Conservation (phyloP, 2,113 vertebrate genomes). For the Psephotus haematonotus region DNA sequence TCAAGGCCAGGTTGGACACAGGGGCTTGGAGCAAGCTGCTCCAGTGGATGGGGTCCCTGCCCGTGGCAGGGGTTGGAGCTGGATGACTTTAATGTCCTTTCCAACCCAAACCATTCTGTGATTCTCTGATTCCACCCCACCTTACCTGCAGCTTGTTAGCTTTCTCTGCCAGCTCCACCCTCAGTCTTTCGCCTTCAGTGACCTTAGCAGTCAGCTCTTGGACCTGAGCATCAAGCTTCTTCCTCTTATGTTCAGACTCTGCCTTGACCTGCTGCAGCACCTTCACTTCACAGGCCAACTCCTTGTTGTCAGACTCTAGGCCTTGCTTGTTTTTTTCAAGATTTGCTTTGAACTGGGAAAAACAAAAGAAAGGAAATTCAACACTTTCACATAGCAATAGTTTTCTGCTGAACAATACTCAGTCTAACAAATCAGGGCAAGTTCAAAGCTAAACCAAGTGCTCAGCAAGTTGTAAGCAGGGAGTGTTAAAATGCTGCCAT, state of each 20-base stretch:
- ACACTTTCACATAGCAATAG: background rate
- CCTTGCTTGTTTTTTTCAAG: slow-evolving; percentile 97
- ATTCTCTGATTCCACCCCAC: background rate
- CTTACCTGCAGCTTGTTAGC: slow-evolving; percentile 89
- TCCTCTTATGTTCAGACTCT: slow-evolving; percentile 93
- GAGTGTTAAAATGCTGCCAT: background rate
- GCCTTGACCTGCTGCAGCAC: slow-evolving; percentile 89
- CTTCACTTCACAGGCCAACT: slow-evolving; percentile 91
- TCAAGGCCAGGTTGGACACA: background rate
- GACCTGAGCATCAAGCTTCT: slow-evolving; percentile 91
- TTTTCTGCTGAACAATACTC: background rate
- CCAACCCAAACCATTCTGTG: background rate
- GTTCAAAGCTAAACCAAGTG: background rate
- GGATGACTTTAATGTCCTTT: background rate
- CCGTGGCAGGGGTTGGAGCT: background rate
- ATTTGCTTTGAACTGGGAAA: slow-evolving; percentile 87
- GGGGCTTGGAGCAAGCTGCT: background rate
- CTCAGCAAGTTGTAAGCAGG: background rate
- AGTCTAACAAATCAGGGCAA: background rate
- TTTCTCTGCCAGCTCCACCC: slow-evolving; percentile 86
- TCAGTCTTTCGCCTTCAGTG: slow-evolving; percentile 84
- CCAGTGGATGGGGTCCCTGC: background rate
- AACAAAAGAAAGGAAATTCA: background rate
- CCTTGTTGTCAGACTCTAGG: slow-evolving; percentile 93
- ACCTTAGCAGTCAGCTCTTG: slow-evolving; percentile 88